phyloP scores from a whole-genome alignment of 2,797 vertebrate species.

The Aeoliscus strigatus region DNA sequence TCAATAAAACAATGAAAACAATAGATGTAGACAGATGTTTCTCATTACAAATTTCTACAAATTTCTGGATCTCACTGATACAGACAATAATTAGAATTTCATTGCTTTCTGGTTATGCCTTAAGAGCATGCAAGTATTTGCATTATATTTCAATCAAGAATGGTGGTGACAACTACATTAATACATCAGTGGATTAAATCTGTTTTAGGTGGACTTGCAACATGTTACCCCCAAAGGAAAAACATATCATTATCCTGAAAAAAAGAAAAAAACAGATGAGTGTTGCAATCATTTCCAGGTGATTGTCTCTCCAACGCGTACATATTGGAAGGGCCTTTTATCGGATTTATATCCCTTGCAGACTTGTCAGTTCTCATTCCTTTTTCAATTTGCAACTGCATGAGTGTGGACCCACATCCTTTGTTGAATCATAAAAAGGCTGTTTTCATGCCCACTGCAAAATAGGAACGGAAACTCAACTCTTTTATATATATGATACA shows the following conservation, averaged over 20 bases:
- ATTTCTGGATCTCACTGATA: too few species aligned
- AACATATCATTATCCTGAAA: slow-evolving; percentile 48
- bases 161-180: not conserved
- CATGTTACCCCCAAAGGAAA: slow-evolving; percentile 30
- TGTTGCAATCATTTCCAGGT: slow-evolving; percentile 54
- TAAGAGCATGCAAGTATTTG: too few species aligned
- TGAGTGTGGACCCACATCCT: slow-evolving; percentile 34
- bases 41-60: too few species aligned
- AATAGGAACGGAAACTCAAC: slow-evolving; percentile 58
- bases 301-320: slow-evolving; percentile 61
- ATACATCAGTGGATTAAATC: slow-evolving; percentile 21
- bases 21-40: too few species aligned
- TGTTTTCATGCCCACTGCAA: slow-evolving; percentile 51
- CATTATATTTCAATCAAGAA: too few species aligned
- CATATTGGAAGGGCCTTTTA: slow-evolving; percentile 60
- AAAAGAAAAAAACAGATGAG: slow-evolving; percentile 43
- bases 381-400: slow-evolving; percentile 69
- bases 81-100: too few species aligned
- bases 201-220: slow-evolving; percentile 16
- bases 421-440: slow-evolving; percentile 63
- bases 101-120: not conserved
- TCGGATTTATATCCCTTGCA: slow-evolving; percentile 60
- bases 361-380: slow-evolving; percentile 68
- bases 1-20: too few species aligned
- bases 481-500: slow-evolving; percentile 57